A percentile compares a stretch with the other conserved stretches of the same genome.
Conservation (phyloP, 2,888 invertebrate species). For the Dolichopus griseipennis region DNA sequence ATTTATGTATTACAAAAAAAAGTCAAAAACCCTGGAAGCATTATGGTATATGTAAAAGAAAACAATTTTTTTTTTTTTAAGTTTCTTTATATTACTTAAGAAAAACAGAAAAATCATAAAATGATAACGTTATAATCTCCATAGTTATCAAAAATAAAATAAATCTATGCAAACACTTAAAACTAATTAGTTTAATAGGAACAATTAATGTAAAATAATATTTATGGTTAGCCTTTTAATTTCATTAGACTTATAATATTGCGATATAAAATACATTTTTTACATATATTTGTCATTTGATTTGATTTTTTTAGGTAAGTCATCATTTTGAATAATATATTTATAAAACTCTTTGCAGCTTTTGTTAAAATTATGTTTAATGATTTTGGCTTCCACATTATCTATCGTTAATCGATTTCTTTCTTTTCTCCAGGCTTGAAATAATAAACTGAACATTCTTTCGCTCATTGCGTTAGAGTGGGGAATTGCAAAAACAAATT, state of each 20-base stretch:
- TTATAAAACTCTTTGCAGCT: neutral
- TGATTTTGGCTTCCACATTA: neutral
- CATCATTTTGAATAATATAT: neutral
- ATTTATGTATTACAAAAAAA: no score
- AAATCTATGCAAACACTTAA: slow-evolving; percentile 7
- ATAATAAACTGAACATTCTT: neutral
- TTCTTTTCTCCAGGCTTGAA: neutral
- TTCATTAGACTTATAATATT: slow-evolving; percentile 7
- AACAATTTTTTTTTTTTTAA: slow-evolving; percentile 5
- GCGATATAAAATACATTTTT: slow-evolving; percentile 8
- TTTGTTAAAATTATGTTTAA: neutral
- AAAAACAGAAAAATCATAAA: slow-evolving; percentile 7
- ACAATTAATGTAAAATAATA: no score
- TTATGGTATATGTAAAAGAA: neutral
- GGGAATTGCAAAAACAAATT: neutral
- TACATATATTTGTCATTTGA: slow-evolving; percentile 8
- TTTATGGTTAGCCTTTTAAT: no score
- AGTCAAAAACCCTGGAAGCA: neutral
- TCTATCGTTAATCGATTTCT: neutral
- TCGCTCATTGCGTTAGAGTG: slow-evolving; percentile 9
- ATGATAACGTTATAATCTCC: slow-evolving; percentile 9
- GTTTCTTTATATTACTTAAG: neutral
- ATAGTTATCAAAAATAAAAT: slow-evolving; percentile 9
- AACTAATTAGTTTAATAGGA: neutral
- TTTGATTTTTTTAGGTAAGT: slow-evolving; percentile 2